phyloP scores from a whole-genome alignment of 2,113 vertebrate species.

The Cnemophilus loriae region DNA sequence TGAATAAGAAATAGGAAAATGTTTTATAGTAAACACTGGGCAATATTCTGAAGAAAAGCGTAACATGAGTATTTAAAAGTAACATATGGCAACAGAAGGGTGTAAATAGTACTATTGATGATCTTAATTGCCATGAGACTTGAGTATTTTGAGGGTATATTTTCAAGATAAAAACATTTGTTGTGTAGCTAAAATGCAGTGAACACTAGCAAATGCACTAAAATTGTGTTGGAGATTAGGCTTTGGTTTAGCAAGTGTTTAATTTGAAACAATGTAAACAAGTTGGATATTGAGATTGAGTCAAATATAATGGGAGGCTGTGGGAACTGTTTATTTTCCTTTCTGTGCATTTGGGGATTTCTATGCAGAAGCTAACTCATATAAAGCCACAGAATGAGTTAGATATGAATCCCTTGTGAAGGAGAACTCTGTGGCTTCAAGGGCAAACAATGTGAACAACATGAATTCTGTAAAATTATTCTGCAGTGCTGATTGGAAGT shows the following conservation, averaged over 20 bases:
- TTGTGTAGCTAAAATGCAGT: background rate
- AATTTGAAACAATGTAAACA: constrained; percentile 11
- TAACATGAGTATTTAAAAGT: background rate
- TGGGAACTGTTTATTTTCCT: background rate
- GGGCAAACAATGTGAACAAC: background rate
- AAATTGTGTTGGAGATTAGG: background rate
- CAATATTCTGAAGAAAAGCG: background rate
- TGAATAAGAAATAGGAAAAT: background rate
- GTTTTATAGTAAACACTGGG: background rate
- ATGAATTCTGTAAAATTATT: background rate
- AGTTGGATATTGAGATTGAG: background rate
- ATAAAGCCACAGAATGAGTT: background rate
- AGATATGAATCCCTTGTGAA: background rate
- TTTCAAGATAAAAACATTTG: background rate
- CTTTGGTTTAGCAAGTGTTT: background rate
- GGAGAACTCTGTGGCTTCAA: background rate
- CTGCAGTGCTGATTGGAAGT: background rate
- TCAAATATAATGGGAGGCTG: background rate
- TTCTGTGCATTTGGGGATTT: background rate
- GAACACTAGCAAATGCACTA: background rate
- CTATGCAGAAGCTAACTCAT: background rate
- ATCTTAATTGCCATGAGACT: background rate
- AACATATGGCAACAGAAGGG: background rate
- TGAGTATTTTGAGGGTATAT: background rate
- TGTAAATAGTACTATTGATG: background rate